Evolutionary conservation across 2,888 invertebrate species (phyloP).

Genomic region (Xanthia togata): DNA sequence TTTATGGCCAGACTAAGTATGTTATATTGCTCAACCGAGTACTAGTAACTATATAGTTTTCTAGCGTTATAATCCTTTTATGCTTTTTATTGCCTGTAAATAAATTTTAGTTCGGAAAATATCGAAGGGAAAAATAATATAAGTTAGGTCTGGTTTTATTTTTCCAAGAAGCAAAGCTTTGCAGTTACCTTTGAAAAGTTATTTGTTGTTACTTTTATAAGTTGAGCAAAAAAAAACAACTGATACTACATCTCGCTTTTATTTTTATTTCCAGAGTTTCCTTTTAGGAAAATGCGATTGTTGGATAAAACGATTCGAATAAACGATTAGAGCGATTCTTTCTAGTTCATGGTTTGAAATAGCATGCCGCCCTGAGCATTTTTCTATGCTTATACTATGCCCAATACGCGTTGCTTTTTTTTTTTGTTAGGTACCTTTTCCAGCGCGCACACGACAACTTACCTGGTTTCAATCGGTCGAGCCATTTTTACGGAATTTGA

Average conservation of each 20-base stretch:
- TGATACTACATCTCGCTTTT: conserved; percentile 41
- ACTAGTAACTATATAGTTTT: neutral
- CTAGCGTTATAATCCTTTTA: neutral
- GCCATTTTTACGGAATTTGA: no score
- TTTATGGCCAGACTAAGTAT: no score
- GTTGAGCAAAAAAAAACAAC: conserved; percentile 51
- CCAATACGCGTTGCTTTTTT: no score
- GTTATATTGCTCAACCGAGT: neutral
- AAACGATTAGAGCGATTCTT: no score
- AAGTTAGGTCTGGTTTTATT: conserved; percentile 34
- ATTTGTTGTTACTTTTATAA: conserved; percentile 55
- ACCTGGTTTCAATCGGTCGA: no score
- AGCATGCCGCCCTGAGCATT: neutral
- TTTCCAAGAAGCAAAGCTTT: conserved; percentile 56
- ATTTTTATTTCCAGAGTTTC: conserved; percentile 51
- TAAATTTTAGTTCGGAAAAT: neutral
- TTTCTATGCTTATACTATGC: neutral
- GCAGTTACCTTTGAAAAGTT: conserved; percentile 44
- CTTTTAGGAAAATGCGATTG: conserved; percentile 20
- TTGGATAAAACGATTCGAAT: conserved; percentile 18
- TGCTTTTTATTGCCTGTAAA: neutral
- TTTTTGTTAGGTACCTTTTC: no score
- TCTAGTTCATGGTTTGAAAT: neutral
- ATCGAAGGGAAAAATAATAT: conserved; percentile 19
- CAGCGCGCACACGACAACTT: no score